phyloP scores from a whole-genome alignment of 2,888 invertebrate species.

The Stenchaetothrips biformis region DNA sequence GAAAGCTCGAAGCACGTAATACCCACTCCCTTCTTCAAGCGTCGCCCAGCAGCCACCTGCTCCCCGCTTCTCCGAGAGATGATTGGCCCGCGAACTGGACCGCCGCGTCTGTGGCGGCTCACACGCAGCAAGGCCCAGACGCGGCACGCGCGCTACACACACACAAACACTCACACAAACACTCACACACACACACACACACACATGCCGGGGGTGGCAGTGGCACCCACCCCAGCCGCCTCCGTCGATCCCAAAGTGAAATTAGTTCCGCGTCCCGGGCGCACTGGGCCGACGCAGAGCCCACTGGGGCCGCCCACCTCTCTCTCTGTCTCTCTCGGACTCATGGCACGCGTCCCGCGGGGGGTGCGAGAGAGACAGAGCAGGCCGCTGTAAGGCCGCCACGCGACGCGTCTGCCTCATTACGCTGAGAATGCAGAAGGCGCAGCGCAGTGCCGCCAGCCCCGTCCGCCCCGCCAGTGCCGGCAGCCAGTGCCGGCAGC shows the following conservation, averaged over 20 bases:
- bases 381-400: no score
- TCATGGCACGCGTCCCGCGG: no score
- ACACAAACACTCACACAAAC: neutral
- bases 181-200: neutral
- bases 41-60: neutral
- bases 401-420: no score
- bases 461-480: neutral
- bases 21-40: no score
- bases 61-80: neutral
- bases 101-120: neutral
- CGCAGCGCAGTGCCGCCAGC: neutral
- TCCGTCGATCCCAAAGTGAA: conserved; percentile 5
- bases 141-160: neutral
- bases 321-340: no score
- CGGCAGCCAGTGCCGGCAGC: neutral
- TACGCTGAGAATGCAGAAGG: no score
- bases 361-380: no score
- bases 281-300: neutral
- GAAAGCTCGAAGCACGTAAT: no score
- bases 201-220: neutral
- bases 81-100: no score
- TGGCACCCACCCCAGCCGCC: neutral
- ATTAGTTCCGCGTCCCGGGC: neutral
- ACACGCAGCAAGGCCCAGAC: neutral
- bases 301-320: neutral